Evolutionary conservation across 1,140 invertebrate species (phyloP).

Genomic region (Belonocnema kinseyi): DNA sequence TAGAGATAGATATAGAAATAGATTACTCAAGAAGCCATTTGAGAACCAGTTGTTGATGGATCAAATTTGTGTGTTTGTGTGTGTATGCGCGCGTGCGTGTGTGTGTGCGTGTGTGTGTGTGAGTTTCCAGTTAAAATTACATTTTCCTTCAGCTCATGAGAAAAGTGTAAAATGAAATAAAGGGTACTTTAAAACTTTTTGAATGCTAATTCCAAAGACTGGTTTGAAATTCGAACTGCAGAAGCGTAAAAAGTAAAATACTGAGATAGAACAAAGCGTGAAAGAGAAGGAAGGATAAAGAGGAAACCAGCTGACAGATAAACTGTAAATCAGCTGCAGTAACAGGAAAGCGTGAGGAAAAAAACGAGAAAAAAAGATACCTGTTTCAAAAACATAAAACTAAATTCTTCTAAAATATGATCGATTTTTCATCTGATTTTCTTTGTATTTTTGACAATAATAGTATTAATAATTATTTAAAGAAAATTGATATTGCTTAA

Average conservation of each 20-base stretch:
- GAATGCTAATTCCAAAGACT: background rate
- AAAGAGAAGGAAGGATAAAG: background rate
- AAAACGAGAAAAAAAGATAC: background rate
- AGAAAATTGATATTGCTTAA: too few relatives aligned
- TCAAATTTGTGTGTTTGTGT: background rate
- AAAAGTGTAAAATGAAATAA: background rate
- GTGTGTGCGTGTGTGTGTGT: too few relatives aligned
- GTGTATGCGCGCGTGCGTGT: too few relatives aligned
- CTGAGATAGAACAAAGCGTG: background rate
- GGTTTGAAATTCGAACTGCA: background rate
- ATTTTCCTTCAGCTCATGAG: background rate
- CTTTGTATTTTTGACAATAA: too few relatives aligned
- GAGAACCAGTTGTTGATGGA: background rate
- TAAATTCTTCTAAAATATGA: too few relatives aligned
- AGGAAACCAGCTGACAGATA: constrained; percentile 12
- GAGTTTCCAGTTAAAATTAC: background rate
- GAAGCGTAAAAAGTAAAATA: background rate
- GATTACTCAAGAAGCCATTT: background rate
- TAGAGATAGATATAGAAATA: background rate
- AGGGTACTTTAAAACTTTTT: constrained; percentile 11
- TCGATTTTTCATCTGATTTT: too few relatives aligned
- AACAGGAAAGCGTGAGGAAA: background rate
- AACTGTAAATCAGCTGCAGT: background rate
- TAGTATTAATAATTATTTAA: too few relatives aligned
- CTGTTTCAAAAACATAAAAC: too few relatives aligned